Evolutionary conservation across 2,113 vertebrate genomes (phyloP), one percentile per base, ranked within the genome.

Genomic region (Paralichthys olivaceus): DNA sequence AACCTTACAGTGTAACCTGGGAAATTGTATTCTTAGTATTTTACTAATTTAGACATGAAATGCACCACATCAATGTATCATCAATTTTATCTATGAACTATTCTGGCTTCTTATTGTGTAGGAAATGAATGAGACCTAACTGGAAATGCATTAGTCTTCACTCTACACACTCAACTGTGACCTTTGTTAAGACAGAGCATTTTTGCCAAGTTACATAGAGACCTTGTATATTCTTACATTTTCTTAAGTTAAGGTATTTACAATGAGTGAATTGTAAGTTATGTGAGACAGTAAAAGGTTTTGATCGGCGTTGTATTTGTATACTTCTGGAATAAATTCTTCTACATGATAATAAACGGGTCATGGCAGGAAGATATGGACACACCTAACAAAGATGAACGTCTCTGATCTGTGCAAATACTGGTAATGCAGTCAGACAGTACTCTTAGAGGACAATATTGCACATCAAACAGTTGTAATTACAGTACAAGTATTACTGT

Each of bases 401-500:
- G 14, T 34, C 62, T 78, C 56, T 58, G 45, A 71, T 84, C 25
- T 82, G 84, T 88, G 87, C 84, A 89, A 90, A 88, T 77, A 82
- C 77, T 67, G 56, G 59, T 71, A 85, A 76, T 51, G 63, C 51
- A 62, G 65, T 71, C 75, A 56, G 76, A 87, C 75, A 34, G 40
- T 45, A 78, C 84, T 37, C 60, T 57, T 25, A 37, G 23, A 81
- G 74, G 88, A 82, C 87, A 71, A 75, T 82, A 89, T 89, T 90
- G 84, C 91, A 90, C 90, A 79, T 68, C 49, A 49, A 81, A 89
- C 77, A n/a, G 23, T 58, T 77, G 56, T 74, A 60, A 71, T 75
- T 87, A 88, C 79, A 87, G 76, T 73, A 87, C 74, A 90, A 22
- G 62, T 76, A 80, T 62, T 69, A 77, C 54, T 80, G 75, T 83